Percentiles rank a stretch among this genome's conserved stretches.
These are phyloP conservation scores for Choristoneura fumiferana DNA, from an alignment of 1,140 invertebrate species.

Conservation along the genomic window DNA sequence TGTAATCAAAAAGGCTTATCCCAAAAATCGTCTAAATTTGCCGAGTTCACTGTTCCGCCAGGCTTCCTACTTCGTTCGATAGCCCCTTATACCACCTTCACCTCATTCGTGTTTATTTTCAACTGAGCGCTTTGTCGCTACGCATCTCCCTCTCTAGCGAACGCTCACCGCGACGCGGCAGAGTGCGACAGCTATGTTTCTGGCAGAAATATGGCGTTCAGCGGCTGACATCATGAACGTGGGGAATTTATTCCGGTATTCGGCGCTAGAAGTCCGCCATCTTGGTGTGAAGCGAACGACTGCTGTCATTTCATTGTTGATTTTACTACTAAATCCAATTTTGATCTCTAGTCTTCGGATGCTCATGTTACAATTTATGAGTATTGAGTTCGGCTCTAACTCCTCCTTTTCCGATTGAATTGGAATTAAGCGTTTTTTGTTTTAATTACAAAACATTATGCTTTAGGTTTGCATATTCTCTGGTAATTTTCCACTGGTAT, in stretches of 20 bases:
- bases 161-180: not conserved
- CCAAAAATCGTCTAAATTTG: not conserved
- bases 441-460: too few relatives aligned
- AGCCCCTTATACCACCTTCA: conserved; percentile 48
- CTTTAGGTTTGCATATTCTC: too few relatives aligned
- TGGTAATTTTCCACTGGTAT: too few relatives aligned
- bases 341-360: too few relatives aligned
- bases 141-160: conserved; percentile 33
- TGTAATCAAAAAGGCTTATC: too few relatives aligned
- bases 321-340: not conserved
- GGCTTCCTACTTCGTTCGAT: conserved; percentile 42
- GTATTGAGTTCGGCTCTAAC: too few relatives aligned
- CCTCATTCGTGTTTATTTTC: conserved; percentile 40
- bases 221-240: conserved; percentile 41
- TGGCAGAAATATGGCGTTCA: conserved; percentile 37
- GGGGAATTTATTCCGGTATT: conserved; percentile 61
- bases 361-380: too few relatives aligned
- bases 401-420: too few relatives aligned
- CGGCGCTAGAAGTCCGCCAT: conserved; percentile 36
- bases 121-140: conserved; percentile 21
- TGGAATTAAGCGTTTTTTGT: too few relatives aligned
- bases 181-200: conserved; percentile 29
- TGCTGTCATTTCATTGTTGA: conserved; percentile 18
- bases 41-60: not conserved
- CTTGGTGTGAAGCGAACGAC: conserved; percentile 23